These are phyloP conservation scores for Anarrhichthys ocellatus DNA, from an alignment of 2,113 vertebrate genomes.

Conservation along the genomic window DNA sequence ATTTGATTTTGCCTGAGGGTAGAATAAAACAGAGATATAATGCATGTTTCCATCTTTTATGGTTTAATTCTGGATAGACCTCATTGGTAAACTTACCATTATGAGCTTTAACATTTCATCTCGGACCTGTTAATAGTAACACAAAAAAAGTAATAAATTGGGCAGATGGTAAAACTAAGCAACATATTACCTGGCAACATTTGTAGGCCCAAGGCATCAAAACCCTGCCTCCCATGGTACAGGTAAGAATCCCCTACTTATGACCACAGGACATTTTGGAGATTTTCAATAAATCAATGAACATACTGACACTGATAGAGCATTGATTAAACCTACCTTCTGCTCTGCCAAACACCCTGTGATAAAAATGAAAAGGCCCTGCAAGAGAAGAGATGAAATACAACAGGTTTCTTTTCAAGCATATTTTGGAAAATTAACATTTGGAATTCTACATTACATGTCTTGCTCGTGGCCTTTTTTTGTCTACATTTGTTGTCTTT, in stretches of 20 bases:
- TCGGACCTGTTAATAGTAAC: constrained; percentile 69
- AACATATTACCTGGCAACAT: not conserved
- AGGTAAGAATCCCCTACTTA: not conserved
- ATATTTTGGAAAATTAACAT: not conserved
- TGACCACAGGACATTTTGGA: not conserved
- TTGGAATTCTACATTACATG: not conserved
- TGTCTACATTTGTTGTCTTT: not conserved
- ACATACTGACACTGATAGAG: not conserved
- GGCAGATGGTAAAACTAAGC: not conserved
- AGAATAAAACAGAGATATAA: not conserved
- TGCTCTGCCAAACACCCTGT: constrained; percentile 81
- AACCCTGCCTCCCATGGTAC: not conserved
- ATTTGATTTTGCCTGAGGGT: constrained; percentile 52
- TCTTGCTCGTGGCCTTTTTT: not conserved
- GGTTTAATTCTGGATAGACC: not conserved
- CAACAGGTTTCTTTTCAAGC: not conserved
- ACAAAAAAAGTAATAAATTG: not conserved
- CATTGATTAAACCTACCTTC: constrained; percentile 74
- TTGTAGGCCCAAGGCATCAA: not conserved
- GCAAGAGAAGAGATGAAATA: constrained; percentile 24
- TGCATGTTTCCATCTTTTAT: not conserved
- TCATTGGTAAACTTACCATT: constrained; percentile 47
- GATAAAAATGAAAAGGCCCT: constrained; percentile 85
- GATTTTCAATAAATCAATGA: not conserved
- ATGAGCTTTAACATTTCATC: constrained; percentile 73